Conservation (phyloP, 2,797 vertebrate species). For the Paguma larvata region DNA sequence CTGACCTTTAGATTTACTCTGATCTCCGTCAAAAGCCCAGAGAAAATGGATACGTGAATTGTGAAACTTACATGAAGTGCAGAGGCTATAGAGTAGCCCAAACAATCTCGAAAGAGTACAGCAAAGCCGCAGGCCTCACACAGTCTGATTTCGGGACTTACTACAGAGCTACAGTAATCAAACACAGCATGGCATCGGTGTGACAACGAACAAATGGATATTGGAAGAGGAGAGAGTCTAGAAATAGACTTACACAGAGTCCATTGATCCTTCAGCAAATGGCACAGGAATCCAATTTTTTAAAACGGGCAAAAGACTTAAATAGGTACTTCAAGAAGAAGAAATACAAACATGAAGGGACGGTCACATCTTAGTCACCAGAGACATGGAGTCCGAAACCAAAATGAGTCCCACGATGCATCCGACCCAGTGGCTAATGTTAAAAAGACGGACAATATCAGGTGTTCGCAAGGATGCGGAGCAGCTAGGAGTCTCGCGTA, state of each 20-base stretch:
- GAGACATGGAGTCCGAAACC: not conserved
- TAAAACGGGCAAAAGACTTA: not conserved
- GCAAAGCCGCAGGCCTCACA: not conserved
- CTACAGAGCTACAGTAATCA: not conserved
- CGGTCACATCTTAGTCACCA: not conserved
- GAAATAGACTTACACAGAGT: not conserved
- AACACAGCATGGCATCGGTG: not conserved
- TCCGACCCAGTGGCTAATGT: not conserved
- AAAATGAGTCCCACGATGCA: not conserved
- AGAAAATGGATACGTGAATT: slow-evolving; percentile 18
- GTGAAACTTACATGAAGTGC: not conserved
- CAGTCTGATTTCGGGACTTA: not conserved
- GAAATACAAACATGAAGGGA: not conserved
- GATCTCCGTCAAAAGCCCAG: not conserved
- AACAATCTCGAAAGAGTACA: not conserved
- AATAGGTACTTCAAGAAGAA: not conserved
- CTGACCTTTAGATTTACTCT: slow-evolving; percentile 1
- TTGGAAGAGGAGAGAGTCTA: not conserved
- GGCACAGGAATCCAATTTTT: not conserved
- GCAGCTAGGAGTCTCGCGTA: too few species aligned
- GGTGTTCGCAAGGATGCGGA: not conserved
- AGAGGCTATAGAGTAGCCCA: not conserved
- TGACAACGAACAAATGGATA: not conserved
- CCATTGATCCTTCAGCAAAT: not conserved
- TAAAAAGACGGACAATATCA: not conserved